Evolutionary conservation across 2,113 vertebrate species (phyloP).

Genomic region (Jaculus jaculus): DNA sequence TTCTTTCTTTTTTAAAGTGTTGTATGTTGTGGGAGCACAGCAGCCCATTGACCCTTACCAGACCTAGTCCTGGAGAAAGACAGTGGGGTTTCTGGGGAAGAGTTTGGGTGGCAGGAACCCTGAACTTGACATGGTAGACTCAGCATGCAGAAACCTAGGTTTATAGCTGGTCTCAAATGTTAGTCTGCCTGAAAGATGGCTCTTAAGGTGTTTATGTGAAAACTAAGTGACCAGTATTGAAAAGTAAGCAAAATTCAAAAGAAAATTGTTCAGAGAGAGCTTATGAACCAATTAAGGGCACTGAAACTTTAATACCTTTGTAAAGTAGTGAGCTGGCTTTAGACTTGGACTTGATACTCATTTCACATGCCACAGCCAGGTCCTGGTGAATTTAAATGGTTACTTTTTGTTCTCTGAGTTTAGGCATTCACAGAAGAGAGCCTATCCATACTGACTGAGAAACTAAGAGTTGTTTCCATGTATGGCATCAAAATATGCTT

Average conservation of each 20-base stretch:
- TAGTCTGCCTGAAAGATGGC: background rate
- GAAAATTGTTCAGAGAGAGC: conserved; percentile 46
- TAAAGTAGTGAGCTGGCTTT: background rate
- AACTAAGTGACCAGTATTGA: conserved; percentile 2
- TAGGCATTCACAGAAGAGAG: conserved; percentile 25
- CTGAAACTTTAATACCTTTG: background rate
- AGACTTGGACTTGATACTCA: background rate
- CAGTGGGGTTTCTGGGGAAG: background rate
- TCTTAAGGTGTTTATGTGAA: conserved; percentile 15
- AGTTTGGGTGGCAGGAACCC: background rate
- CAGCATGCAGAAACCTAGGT: background rate
- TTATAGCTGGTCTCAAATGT: background rate
- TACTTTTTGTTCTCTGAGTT: conserved; percentile 42
- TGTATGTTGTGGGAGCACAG: background rate
- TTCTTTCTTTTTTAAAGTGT: background rate
- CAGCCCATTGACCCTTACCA: background rate
- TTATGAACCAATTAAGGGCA: background rate
- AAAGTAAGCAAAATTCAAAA: conserved; percentile 43
- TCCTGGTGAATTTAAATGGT: background rate
- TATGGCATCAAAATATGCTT: conserved; percentile 13
- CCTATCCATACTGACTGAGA: background rate
- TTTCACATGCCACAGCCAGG: background rate
- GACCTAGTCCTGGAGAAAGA: background rate
- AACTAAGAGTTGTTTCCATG: conserved; percentile 1
- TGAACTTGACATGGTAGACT: background rate